Evolutionary conservation across 1,140 invertebrate species (phyloP).

Genomic region (Sycophila sp.): DNA sequence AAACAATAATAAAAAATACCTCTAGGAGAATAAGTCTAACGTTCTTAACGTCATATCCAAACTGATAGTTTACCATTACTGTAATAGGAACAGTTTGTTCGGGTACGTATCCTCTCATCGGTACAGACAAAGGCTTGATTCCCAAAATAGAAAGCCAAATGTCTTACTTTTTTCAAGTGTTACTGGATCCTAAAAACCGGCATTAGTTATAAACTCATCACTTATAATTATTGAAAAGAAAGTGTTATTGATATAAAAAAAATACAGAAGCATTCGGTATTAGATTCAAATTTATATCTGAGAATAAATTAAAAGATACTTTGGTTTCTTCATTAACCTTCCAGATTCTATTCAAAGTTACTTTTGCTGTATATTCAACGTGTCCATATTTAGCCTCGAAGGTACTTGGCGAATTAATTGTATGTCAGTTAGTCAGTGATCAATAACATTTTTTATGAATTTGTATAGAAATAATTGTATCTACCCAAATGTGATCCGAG

Average conservation of each 20-base stretch:
- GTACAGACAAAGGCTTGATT: slow-evolving; percentile 70
- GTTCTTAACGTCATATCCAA: slow-evolving; percentile 71
- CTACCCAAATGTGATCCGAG: slow-evolving; percentile 71
- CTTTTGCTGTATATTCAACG: slow-evolving; percentile 84
- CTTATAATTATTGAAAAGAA: slow-evolving; percentile 14
- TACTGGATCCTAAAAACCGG: slow-evolving; percentile 69
- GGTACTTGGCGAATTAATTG: slow-evolving; percentile 79
- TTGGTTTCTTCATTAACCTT: slow-evolving; percentile 88
- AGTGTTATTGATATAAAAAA: slow-evolving; percentile 19
- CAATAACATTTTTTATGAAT: not conserved
- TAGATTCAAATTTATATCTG: slow-evolving; percentile 84
- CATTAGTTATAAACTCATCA: slow-evolving; percentile 26
- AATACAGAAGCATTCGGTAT: slow-evolving; percentile 70
- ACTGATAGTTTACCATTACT: slow-evolving; percentile 76
- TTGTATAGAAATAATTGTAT: not conserved
- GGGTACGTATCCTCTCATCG: slow-evolving; percentile 75
- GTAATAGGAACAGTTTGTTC: slow-evolving; percentile 75
- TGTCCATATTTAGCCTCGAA: slow-evolving; percentile 86
- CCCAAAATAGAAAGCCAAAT: slow-evolving; percentile 79
- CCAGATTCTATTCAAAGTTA: slow-evolving; percentile 86
- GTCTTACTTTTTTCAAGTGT: slow-evolving; percentile 74
- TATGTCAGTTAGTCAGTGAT: slow-evolving; percentile 3
- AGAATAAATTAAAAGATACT: slow-evolving; percentile 85
- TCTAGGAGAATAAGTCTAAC: slow-evolving; percentile 69
- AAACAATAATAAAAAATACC: slow-evolving; percentile 31